Base-by-base conservation (phyloP, 2,888 invertebrate species). In the Caenorhabditis wallacei region DNA sequence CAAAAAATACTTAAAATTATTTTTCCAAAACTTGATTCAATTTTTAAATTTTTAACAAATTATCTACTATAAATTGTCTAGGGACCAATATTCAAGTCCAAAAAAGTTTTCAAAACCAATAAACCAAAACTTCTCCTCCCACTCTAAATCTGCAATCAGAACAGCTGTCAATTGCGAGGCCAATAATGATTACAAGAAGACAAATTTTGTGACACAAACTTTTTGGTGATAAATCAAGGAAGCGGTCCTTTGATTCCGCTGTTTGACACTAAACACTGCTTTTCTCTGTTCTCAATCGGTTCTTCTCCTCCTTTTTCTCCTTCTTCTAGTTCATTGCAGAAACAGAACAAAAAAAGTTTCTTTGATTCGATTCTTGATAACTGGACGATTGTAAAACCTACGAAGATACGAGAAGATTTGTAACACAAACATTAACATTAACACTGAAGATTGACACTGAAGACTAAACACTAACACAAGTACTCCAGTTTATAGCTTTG, bases 101-200 rank as follows among this genome's bases (percentile, higher is more conserved):
- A 4, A 35, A 35, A 35, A 35, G 10, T 35, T 35, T 35, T 35
- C 35, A 35, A 35, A 13, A 43, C 7, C 43, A 48, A 48, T 48
- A 7, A 48, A 48, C 5, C 18, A 48, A 48, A 72, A 53, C 40
- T 20, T 54, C 61, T 64, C 56, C 30, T 40, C 56, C 30, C 10
- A 37, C 54, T 11, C 37, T 20, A 16, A 40, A 54, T 54, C 37
- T 64, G 16, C 43, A 43, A 56, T 63, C 40, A 51, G 48, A 66
- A 63, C 78, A 78, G 69, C 78, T 78, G 78, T 63, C 54, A 24
- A 53, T 46, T 68, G 59, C 51, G 68, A n/a, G n/a, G 76, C 76
- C 69, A 53, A 24, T n/a, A 61, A 69, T 43, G 61, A 69, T 78
- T 70, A 66, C 24, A 59, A 57, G 40, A 57, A 66, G 66, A 66